A percentile compares a stretch with the other conserved stretches of the same genome.
Conservation (phyloP, 2,888 invertebrate species). For the Drosophila maculinotata region DNA sequence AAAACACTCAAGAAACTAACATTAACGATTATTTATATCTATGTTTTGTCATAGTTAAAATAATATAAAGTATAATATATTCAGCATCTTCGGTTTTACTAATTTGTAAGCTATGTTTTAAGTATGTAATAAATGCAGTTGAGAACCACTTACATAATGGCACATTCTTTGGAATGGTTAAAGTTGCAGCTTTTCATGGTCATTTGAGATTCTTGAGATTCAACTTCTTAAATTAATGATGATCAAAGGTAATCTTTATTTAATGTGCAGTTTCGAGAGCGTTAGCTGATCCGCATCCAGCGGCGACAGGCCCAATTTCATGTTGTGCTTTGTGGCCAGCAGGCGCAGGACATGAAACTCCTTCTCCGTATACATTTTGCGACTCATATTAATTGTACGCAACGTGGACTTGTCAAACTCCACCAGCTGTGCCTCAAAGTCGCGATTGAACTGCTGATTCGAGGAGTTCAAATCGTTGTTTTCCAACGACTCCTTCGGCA, state of each 20-base stretch:
- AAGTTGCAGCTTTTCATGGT: not conserved
- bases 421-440: conserved; percentile 30
- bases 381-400: conserved; percentile 26
- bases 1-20: too few species aligned
- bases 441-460: conserved; percentile 14
- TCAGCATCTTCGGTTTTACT: too few species aligned
- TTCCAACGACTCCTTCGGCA: conserved; percentile 5
- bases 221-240: not conserved
- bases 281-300: conserved; percentile 48
- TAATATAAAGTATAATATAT: too few species aligned
- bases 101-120: not conserved
- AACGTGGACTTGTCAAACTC: conserved; percentile 31
- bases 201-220: not conserved
- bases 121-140: not conserved
- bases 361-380: conserved; percentile 37
- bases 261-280: conserved; percentile 41
- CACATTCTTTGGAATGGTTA: conserved; percentile 14
- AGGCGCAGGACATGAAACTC: conserved; percentile 40
- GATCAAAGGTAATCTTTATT: conserved; percentile 22
- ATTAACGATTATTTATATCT: too few species aligned
- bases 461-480: not conserved
- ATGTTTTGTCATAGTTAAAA: too few species aligned
- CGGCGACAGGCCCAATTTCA: conserved; percentile 52
- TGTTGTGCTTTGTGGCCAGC: conserved; percentile 30
- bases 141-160: not conserved